Base-by-base conservation (phyloP, 2,888 invertebrate genomes). In the Temnothorax rugatulus region DNA sequence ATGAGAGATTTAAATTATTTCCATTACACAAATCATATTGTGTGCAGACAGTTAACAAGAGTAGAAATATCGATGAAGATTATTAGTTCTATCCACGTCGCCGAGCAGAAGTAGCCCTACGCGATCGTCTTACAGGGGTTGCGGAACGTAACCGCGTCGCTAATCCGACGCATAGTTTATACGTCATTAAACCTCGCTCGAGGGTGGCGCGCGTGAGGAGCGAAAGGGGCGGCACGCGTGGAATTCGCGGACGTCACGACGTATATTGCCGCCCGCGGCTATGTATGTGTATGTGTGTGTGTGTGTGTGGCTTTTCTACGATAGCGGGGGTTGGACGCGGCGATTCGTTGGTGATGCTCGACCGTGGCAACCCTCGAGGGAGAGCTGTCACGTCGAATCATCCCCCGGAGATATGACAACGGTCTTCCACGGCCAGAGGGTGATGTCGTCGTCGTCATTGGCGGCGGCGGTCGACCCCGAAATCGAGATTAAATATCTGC, bases 91-190 rank as follows among this genome's bases (percentile, higher is more conserved):
- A 68, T 89, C 77, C 79, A 83, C 85, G 50, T 82, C 61, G 41
- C n/a, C 47, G 83, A 59, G 71, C 86, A 75, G 86, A 83, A 88
- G 85, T 89, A 87, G 88, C 87, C 85, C 83, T 75, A 85, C 63
- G 74, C 76, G 81, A 66, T 73, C 84, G 75, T 89, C 89, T 89
- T 87, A 86, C 83, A 69, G 83, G 82, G 88, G 77, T 71, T 59
- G 71, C 47, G 88, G 84, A 84, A 73, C 74, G 76, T 86, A 90
- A 90, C 90, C 90, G 86, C 90, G 85, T 84, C 79, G 91, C 90
- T 95, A 95, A 95, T 95, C 94, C 94, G 90, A 87, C 94, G 94
- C 94, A 94, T 94, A 94, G 94, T 94, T 95, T 94, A 94, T 95
- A 95, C 94, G 94, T 95, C 94, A 94, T 94, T 95, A 94, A 95